Evolutionary conservation across 2,888 invertebrate genomes (phyloP), one percentile per base, ranked within the genome.

Genomic region (Xanthia icteritia): DNA sequence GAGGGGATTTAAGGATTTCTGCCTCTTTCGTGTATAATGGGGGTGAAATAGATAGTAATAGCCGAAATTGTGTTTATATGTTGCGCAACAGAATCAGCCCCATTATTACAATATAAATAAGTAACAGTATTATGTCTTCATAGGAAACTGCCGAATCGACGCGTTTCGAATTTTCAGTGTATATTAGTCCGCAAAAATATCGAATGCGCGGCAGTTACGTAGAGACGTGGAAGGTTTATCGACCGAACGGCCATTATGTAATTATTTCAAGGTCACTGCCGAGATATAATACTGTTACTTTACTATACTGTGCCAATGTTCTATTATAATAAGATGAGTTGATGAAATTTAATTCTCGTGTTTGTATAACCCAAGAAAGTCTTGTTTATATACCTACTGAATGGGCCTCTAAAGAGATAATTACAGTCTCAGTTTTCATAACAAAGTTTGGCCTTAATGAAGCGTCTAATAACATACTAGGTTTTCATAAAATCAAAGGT

Each of bases 341-440:
- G 11, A 51, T 13, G 13, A 23, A n/a, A 48, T 1, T 39, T 58
- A 15, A 56, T 23, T 45, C 31, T 27, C 42, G n/a, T 73, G 51
- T 78, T 65, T 69, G 8, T n/a, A 54, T 79, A 69, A 61, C 20
- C 17, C 11, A 51, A 74, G 51, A 36, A 15, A 27, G 6, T 48
- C 36, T 61, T 72, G 74, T 73, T 56, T 72, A 20, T 51, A 8
- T 51, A 23, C 17, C 48, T n/a, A 63, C 63, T 70, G 63, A 73
- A 70, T 73, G 27, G 54, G 27, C 5, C 36, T 42, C 23, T 42
- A 27, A 5, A 76, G 39, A 67, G 11, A 36, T 70, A 76, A 83
- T 76, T 70, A 83, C 66, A 58, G 54, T 36, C 31, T 80, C 42
- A 36, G 48, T 54, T 79, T 83, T 69, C 75, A 23, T 45, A 66